A percentile compares a stretch with the other conserved stretches of the same genome.
phyloP scores from a whole-genome alignment of 2,113 vertebrate genomes.

The Hemiprocne comata region DNA sequence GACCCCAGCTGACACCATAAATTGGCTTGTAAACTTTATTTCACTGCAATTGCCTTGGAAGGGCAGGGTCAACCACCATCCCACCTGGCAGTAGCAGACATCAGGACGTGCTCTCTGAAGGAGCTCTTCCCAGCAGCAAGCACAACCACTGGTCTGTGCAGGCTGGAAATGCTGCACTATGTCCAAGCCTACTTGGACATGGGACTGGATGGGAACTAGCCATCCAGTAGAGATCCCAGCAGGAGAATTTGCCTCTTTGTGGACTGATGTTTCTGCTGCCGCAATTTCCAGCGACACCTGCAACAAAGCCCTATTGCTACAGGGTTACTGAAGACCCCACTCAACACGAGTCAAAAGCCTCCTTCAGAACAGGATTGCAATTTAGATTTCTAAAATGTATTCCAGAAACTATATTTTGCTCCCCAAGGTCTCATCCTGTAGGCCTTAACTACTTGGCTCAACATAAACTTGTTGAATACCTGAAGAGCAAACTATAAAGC shows the following conservation, averaged over 20 bases:
- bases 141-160: background rate
- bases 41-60: background rate
- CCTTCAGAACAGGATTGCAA: background rate
- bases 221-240: background rate
- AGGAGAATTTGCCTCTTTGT: background rate
- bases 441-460: background rate
- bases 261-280: background rate
- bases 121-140: background rate
- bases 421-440: background rate
- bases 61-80: background rate
- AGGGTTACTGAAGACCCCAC: background rate
- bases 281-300: background rate
- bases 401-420: background rate
- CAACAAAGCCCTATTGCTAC: background rate
- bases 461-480: background rate
- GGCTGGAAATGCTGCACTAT: background rate
- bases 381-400: background rate
- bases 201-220: too few species aligned
- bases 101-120: background rate
- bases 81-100: background rate
- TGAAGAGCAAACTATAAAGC: background rate
- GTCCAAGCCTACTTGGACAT: background rate
- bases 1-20: background rate
- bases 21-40: background rate
- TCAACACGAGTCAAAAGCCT: too few species aligned